phyloP scores from a whole-genome alignment of 2,113 vertebrate species.

The Grantiella picta region DNA sequence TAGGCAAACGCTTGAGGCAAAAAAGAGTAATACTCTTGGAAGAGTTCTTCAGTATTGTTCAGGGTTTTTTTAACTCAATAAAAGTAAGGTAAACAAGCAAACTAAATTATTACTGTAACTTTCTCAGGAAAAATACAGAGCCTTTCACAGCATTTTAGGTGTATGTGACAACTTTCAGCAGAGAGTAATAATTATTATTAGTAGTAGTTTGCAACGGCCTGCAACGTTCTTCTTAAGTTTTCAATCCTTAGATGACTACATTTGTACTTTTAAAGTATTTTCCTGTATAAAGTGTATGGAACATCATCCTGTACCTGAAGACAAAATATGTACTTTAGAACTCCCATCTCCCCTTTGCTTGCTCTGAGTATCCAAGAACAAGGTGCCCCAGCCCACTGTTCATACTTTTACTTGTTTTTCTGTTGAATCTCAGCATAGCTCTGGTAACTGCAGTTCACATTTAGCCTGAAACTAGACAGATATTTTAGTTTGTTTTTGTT shows the following conservation, averaged over 20 bases:
- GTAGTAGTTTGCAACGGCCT: background rate
- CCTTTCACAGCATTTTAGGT: background rate
- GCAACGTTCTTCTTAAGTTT: background rate
- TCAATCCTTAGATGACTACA: background rate
- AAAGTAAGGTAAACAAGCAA: background rate
- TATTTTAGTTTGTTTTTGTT: background rate
- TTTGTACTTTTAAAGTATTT: background rate
- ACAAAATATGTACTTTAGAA: background rate
- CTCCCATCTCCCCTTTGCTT: background rate
- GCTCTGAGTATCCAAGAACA: background rate
- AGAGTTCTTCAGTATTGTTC: background rate
- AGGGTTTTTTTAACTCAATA: background rate
- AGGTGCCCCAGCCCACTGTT: background rate
- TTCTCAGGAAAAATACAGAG: background rate
- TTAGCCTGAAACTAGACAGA: background rate
- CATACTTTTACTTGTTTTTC: background rate
- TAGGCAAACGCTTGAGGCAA: background rate
- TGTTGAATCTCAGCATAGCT: background rate
- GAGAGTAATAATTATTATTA: background rate
- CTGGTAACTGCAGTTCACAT: background rate
- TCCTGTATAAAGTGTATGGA: background rate
- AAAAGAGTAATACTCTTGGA: background rate
- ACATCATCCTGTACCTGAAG: background rate
- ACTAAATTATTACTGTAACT: background rate
- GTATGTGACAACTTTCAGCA: background rate